Base-by-base conservation (phyloP, 92 coral and sea anemone species). In the Micromussa lordhowensis region DNA sequence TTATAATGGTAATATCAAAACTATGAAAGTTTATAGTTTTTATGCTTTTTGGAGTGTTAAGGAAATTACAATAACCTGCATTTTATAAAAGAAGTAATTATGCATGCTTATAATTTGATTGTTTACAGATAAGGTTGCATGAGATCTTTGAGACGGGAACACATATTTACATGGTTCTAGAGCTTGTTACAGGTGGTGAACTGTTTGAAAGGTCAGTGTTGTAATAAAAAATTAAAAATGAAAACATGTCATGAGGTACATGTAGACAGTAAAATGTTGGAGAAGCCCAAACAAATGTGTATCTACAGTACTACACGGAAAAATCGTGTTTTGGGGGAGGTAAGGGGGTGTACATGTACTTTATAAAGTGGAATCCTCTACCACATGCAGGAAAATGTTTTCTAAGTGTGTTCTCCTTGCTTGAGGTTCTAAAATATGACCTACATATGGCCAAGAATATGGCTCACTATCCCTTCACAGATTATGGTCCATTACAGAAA, bases 171-270 rank as follows among this genome's bases (percentile, higher is more conserved):
- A 96, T 97, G 92, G 93, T 97, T 8, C 95, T 97, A 36, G 99
- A 97, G 75, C 82, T 93, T 66, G 99, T 97, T 0, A 94, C 92
- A 24, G 99, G 99, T 17, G 99, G 99, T 64, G 99, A 97, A 85
- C 94, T 97, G 63, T 97, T 97, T 93, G 99, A 97, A 88, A 96
- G 98, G 99, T 96, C 85, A 79, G 55, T 66, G n/a, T 5, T 40
- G 40, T 44, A 19, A 17, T 22, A 14, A 22, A 55, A 4, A 34
- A n/a, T n/a, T n/a, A n/a, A 26, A 7, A 48, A 18, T 31, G 4
- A 19, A 19, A 32, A 78, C 0, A 22, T 64, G 7, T 86, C 10
- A 44, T 11, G 24, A 17, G 19, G 13, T n/a, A n/a, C n/a, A n/a
- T n/a, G n/a, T 75, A 0, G 55, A 75, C 15, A 16, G 44, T 75